phyloP scores from a whole-genome alignment of 2,797 vertebrate genomes.

The Ibycter americanus region DNA sequence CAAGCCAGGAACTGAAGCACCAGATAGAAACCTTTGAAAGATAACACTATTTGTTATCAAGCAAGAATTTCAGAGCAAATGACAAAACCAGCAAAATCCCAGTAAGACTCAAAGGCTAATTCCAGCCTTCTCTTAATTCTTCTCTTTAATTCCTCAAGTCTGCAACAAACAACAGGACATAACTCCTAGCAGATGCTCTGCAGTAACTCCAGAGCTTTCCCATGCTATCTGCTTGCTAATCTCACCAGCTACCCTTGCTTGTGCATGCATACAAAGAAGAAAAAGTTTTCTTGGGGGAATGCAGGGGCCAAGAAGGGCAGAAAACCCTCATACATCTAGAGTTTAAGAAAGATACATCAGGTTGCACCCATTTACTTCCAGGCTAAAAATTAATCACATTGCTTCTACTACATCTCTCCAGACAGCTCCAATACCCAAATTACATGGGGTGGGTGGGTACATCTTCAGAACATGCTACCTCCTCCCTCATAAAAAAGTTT shows the following conservation, averaged over 20 bases:
- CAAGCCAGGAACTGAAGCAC: neutral
- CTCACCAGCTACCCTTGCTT: neutral
- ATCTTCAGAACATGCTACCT: neutral
- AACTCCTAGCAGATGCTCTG: conserved; percentile 4
- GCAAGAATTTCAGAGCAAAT: neutral
- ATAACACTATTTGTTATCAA: neutral
- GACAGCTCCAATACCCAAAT: neutral
- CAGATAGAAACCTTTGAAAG: neutral
- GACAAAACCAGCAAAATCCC: neutral
- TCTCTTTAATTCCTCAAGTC: neutral
- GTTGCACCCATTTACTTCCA: neutral
- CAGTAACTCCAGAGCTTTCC: neutral
- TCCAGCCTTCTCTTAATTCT: neutral
- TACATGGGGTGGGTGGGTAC: neutral
- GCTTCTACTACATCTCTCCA: neutral
- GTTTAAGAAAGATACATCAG: conserved; percentile 34
- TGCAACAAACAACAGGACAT: neutral
- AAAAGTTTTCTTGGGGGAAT: neutral
- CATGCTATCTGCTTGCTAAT: neutral
- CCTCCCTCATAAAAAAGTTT: neutral
- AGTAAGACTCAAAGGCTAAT: neutral
- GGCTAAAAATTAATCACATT: neutral
- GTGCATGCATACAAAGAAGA: neutral
- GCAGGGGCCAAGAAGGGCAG: neutral
- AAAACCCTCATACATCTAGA: neutral